Base-by-base conservation (phyloP, 2,797 vertebrate genomes). In the Coregonus ussuriensis region DNA sequence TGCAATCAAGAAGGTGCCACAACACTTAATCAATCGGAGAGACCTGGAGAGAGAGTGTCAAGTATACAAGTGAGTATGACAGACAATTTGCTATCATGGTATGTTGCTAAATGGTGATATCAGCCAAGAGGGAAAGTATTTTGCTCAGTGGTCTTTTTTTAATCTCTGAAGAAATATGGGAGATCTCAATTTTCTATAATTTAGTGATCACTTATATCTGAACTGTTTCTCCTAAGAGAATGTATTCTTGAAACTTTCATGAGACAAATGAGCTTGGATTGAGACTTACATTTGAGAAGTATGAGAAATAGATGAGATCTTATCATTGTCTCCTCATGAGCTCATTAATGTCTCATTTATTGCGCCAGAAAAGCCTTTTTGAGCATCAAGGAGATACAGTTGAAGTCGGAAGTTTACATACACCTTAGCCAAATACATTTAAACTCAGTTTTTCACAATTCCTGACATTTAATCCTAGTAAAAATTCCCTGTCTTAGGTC, bases 1-100 rank as follows among this genome's bases (percentile, higher is more conserved):
- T 70, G 68, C 68, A 47, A 47, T 92, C 16, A 70, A 37, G 68
- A 37, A 70, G 16, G 33, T 70, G 4, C 68, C 68, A 70, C 15
- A 47, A 21, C 33, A 70, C 15, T 31, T 54, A 31, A 93, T 95
- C 79, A 72, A 0, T 1, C 82, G 21, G 77, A 88, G 87, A 70
- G 89, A 92, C 81, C 86, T 94, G 73, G 87, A 92, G 41, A 89
- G 93, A 79, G 94, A 95, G 78, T 92, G 88, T 76, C 79, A 83
- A 6, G 93, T 95, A 11, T 94, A 94, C 87, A 89, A 91, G 93
- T 94, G 75, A 83, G 93, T 85, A 71, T 74, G 72, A 35, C 62
- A 18, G 21, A 21, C 21, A 59, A 11, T 25, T 14, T 51, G 14
- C 5, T 15, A 13, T 33, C 31, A 67, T 47, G 9, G 56, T 59